Evolutionary conservation across 2,797 vertebrate species (phyloP).

Genomic region (Sebastiscus tertius): DNA sequence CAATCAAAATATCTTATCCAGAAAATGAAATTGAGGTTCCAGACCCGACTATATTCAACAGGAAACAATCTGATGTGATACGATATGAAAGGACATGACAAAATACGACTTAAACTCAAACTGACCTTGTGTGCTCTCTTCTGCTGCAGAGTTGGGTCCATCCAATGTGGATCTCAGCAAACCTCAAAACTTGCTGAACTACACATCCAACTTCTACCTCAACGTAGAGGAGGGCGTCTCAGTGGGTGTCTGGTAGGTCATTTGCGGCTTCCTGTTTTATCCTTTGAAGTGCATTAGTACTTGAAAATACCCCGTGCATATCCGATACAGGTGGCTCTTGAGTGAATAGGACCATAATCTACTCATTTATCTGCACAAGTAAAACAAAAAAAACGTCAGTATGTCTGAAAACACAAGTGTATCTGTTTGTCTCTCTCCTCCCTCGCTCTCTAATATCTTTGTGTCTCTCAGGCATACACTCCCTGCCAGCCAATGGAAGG

Average conservation of each 20-base stretch:
- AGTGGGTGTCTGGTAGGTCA: constrained; percentile 85
- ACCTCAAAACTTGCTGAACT: constrained; percentile 77
- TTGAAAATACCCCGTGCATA: constrained; percentile 2
- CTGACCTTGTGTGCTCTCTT: constrained; percentile 49
- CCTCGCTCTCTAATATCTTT: neutral
- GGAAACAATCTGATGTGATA: no score
- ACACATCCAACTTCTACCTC: constrained; percentile 86
- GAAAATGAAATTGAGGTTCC: no score
- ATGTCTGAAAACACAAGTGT: neutral
- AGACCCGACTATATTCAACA: no score
- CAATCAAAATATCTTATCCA: no score
- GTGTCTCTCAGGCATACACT: constrained; percentile 82
- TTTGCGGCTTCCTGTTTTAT: neutral
- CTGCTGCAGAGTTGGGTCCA: constrained; percentile 76
- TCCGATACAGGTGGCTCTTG: constrained; percentile 20
- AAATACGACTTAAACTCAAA: neutral
- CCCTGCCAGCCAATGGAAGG: constrained; percentile 79
- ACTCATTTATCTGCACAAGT: constrained; percentile 46
- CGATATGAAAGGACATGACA: neutral
- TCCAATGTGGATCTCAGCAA: constrained; percentile 77
- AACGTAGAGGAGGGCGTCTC: constrained; percentile 76
- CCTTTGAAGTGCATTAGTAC: neutral
- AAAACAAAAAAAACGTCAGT: neutral
- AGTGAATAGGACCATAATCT: neutral
- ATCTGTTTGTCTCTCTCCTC: constrained; percentile 19